Conservation (phyloP, 2,113 vertebrate species). For the Spermophilus dauricus region DNA sequence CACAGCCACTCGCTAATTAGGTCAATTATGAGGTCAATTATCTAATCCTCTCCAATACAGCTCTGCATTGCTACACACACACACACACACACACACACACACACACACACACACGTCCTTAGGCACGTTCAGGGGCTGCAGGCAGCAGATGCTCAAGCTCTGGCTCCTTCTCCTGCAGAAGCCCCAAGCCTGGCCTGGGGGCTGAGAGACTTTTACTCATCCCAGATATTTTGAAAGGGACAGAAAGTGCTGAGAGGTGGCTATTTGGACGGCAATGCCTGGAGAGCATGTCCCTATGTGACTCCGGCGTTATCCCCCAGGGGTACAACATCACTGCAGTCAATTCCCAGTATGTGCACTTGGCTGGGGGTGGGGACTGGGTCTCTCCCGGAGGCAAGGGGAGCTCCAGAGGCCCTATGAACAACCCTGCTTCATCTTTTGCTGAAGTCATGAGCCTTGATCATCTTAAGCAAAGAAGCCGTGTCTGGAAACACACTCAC, state of each 20-base stretch:
- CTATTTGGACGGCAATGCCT: neutral
- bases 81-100: too few relatives aligned
- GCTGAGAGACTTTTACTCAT: neutral
- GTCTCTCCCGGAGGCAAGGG: neutral
- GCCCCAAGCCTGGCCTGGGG: neutral
- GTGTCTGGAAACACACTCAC: neutral
- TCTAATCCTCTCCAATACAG: conserved; percentile 77
- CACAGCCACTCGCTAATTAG: conserved; percentile 81
- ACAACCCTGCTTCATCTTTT: conserved; percentile 3
- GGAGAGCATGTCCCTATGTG: neutral
- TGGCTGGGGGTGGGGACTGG: neutral
- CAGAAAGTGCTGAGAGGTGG: neutral
- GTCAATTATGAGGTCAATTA: conserved; percentile 85
- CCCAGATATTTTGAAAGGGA: neutral
- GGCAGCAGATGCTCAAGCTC: conserved; percentile 31
- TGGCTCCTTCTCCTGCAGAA: neutral
- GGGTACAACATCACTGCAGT: neutral
- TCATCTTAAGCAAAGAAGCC: neutral
- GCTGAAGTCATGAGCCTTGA: conserved; percentile 14
- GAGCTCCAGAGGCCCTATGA: neutral
- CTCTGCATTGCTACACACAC: conserved; percentile 56
- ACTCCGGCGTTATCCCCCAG: neutral
- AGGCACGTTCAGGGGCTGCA: conserved; percentile 61
- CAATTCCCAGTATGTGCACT: neutral
- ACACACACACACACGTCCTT: neutral